phyloP scores from a whole-genome alignment of 2,113 vertebrate species.

The Blennius ocellaris region DNA sequence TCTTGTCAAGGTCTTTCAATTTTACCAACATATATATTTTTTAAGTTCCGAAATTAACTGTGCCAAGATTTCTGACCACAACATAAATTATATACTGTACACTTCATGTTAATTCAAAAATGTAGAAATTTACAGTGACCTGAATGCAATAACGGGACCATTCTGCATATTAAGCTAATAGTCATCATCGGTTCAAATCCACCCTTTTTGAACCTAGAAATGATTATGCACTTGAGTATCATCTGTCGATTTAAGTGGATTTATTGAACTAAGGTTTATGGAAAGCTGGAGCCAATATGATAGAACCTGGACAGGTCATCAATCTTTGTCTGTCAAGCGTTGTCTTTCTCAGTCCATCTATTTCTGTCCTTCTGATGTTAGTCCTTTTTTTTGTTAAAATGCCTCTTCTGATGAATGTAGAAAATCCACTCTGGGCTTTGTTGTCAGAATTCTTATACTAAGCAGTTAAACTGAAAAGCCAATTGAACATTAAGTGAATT shows the following conservation, averaged over 20 bases:
- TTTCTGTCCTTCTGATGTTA: neutral
- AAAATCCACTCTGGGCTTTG: neutral
- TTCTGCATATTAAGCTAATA: neutral
- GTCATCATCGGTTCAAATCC: neutral
- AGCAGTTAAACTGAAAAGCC: conserved; percentile 2
- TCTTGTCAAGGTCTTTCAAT: neutral
- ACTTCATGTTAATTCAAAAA: neutral
- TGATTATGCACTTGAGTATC: too few species aligned
- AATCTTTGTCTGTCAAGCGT: neutral
- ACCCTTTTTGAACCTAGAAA: neutral
- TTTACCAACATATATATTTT: conserved; percentile 1
- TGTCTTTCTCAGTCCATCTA: neutral
- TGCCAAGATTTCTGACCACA: neutral
- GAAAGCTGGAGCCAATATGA: too few species aligned
- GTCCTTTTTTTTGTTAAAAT: neutral
- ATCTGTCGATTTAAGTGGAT: too few species aligned
- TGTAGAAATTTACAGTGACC: neutral
- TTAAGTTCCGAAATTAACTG: neutral
- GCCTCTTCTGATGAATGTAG: neutral
- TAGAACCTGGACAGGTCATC: too few species aligned
- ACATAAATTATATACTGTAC: neutral
- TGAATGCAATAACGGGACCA: neutral
- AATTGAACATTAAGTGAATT: neutral
- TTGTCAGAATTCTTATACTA: conserved; percentile 11
- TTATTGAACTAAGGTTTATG: too few species aligned